Percentiles rank a stretch among this genome's conserved stretches.
Evolutionary conservation across 2,113 vertebrate species (phyloP).

Genomic region (Mirounga angustirostris): DNA sequence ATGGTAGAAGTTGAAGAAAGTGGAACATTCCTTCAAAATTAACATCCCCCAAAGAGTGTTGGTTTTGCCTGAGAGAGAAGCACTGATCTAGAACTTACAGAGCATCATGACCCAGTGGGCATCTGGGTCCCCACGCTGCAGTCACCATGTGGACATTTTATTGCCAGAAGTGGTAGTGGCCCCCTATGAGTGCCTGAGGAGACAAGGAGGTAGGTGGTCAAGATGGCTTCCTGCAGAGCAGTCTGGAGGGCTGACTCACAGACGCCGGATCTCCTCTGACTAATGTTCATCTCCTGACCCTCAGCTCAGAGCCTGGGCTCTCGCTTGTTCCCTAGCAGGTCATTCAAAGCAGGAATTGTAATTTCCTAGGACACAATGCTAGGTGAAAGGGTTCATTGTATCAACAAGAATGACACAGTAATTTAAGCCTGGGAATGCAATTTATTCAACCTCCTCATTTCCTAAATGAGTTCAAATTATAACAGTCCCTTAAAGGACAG

Average conservation of each 20-base stretch:
- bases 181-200: not conserved
- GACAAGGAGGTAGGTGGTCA: not conserved
- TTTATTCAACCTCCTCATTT: slow-evolving; percentile 80
- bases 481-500: slow-evolving; percentile 77
- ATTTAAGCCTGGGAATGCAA: slow-evolving; percentile 84
- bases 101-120: no score
- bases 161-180: not conserved
- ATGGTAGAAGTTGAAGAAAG: not conserved
- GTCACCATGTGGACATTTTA: not conserved
- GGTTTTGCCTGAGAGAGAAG: not conserved
- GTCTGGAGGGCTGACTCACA: slow-evolving; percentile 8
- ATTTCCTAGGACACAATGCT: slow-evolving; percentile 85
- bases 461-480: slow-evolving; percentile 82
- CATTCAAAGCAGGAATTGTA: slow-evolving; percentile 83
- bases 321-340: not conserved
- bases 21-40: not conserved
- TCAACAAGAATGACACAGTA: slow-evolving; percentile 81
- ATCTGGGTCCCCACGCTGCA: no score
- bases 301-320: not conserved
- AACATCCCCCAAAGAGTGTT: not conserved
- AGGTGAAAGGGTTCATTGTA: slow-evolving; percentile 84
- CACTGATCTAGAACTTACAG: no score
- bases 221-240: not conserved
- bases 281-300: not conserved
- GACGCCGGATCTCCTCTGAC: not conserved